Conservation (phyloP, 2,888 invertebrate species). For the Callyntrura sp. region DNA sequence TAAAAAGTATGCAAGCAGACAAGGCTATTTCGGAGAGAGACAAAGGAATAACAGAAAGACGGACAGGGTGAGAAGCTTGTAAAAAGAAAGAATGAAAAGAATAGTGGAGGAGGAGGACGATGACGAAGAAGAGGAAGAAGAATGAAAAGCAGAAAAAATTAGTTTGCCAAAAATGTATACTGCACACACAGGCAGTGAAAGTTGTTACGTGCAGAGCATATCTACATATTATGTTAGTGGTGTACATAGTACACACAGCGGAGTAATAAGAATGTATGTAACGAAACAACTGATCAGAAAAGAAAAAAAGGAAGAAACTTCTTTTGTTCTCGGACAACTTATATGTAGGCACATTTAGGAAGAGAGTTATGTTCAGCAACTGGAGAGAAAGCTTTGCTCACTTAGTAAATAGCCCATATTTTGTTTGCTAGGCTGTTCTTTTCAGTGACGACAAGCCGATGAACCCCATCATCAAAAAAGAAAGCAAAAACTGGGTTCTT, state of each 20-base stretch:
- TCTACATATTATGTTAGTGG: background rate
- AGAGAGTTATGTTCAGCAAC: too few species aligned
- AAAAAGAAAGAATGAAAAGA: background rate
- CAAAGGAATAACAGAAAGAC: background rate
- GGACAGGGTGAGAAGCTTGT: background rate
- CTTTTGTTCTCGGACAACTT: background rate
- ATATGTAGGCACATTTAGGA: background rate
- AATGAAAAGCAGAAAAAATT: conserved; percentile 43
- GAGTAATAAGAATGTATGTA: background rate
- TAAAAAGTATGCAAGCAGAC: conserved; percentile 42
- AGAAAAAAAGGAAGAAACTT: background rate
- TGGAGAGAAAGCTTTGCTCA: background rate
- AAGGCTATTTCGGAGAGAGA: background rate
- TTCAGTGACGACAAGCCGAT: conserved; percentile 28
- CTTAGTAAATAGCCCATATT: background rate
- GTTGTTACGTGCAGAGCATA: too few species aligned
- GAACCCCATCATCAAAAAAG: conserved; percentile 17
- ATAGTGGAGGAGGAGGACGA: conserved; percentile 12
- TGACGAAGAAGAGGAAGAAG: background rate
- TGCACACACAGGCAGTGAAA: too few species aligned
- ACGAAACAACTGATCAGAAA: conserved; percentile 32
- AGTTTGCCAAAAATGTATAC: conserved; percentile 54
- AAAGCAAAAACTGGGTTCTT: conserved; percentile 6
- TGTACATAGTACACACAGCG: too few species aligned
- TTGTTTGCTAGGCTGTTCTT: background rate